Evolutionary conservation across 2,888 invertebrate species (phyloP), one percentile per base, ranked within the genome.

Genomic region (Leptogaster cylindrica): DNA sequence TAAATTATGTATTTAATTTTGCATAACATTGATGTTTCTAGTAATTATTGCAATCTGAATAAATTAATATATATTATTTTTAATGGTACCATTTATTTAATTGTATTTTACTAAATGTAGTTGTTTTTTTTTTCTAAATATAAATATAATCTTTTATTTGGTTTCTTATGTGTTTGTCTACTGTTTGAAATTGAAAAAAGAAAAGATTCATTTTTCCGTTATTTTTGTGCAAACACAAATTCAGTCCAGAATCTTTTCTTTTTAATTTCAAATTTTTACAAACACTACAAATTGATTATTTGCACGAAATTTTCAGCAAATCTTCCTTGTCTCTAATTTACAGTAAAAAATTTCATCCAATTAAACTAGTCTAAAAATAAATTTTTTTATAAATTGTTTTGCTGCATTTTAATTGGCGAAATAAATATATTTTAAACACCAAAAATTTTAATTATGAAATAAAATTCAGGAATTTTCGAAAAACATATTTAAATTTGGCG

Each of bases 291-390:
- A 61, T 61, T 41, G 27, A 16, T 41, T 58, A 25, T 61, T 61
- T 44, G 28, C 27, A 18, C 28, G 27, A 44, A 14, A 44, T 51
- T 61, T 44, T 61, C 41, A 61, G 61, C 61, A 61, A 61, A 61
- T 28, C 18, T 61, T 44, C 44, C 44, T 16, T 61, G 41, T 28
- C 18, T 61, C 4, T 61, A 41, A 61, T 41, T 20, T 44, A 44
- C 28, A 44, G 10, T 14, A 44, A 44, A 44, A 41, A 44, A 28
- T 58, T 8, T 39, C 14, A 41, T 25, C 23, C 16, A 44, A 14
- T 61, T n/a, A 61, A 61, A 61, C 44, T 23, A 44, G 41, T 58
- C 41, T 39, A 61, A 61, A 61, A 36, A 55, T 50, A 27, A 50
- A 27, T 14, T 12, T 14, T 12, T 50, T 28, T 28, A 0, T n/a